Base-by-base conservation (phyloP, 2,888 invertebrate genomes). In the Allygus modestus region DNA sequence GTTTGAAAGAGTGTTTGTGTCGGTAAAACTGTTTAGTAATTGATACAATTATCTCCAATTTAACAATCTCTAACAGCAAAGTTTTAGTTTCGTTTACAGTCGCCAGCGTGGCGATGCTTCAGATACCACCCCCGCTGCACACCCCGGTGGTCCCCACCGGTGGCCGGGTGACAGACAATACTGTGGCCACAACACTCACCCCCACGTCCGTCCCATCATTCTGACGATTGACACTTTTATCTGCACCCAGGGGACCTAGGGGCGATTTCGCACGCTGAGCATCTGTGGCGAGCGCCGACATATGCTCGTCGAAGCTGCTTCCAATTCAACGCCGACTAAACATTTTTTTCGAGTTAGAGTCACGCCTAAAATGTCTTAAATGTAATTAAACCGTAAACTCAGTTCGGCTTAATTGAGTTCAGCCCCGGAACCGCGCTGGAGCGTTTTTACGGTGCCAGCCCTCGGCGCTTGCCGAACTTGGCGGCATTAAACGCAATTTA, bases 331-430 rank as follows among this genome's bases (percentile, higher is more conserved):
- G n/a, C 71, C 71, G 11, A 9, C 28, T 26, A 65, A 33, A 73
- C 77, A 77, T 77, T 77, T 77, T 46, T 77, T 77, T 77, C 77
- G 46, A 43, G 77, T 77, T 77, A 77, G 73, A 77, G 23, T 17
- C 51, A 46, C 77, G 7, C 20, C 15, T 28, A 28, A 46, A 77
- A 77, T 51, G 46, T 77, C 77, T 46, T 77, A 51, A 77, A 77
- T 17, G 77, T 77, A 77, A 77, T 77, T 46, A 77, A 77, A 77
- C 77, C 77, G 51, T 77, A 77, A 77, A 77, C 28, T 51, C 20
- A 46, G 26, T 77, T 28, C 1, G n/a, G 77, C 77, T 77, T 77
- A 77, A 77, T 77, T 77, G 23, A 77, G 77, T 77, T 51, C 15
- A 77, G 77, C 28, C 17, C 43, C 37, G 17, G 46, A 28, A 23